Evolutionary conservation across 2,888 invertebrate genomes (phyloP).

Genomic region (Anarsia innoxiella): DNA sequence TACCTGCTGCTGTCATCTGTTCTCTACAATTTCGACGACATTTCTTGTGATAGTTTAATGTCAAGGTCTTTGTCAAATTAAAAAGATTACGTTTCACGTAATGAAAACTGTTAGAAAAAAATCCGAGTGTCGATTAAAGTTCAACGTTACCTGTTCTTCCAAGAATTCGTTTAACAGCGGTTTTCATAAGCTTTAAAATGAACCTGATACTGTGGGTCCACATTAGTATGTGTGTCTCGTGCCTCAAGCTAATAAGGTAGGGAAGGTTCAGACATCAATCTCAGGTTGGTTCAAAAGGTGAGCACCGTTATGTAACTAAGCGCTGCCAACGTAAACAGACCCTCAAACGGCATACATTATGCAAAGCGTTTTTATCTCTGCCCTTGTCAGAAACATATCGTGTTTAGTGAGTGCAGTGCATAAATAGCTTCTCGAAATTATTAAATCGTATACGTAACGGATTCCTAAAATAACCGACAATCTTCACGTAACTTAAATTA

Average conservation of each 20-base stretch:
- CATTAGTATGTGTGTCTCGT: constrained; percentile 24
- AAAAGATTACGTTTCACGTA: too few species aligned
- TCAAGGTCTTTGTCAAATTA: too few species aligned
- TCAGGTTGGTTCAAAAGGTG: constrained; percentile 34
- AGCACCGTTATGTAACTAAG: constrained; percentile 40
- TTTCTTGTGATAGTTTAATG: too few species aligned
- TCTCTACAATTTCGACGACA: not conserved
- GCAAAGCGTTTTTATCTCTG: constrained; percentile 47
- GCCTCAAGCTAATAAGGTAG: constrained; percentile 24
- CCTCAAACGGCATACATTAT: constrained; percentile 44
- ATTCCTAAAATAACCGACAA: too few species aligned
- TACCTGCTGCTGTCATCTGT: constrained; percentile 19
- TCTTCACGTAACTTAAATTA: too few species aligned
- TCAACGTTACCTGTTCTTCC: too few species aligned
- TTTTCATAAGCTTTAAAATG: constrained; percentile 9
- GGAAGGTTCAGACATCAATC: constrained; percentile 29
- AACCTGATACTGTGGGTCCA: not conserved
- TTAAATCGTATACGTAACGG: too few species aligned
- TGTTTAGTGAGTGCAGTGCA: too few species aligned
- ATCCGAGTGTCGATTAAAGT: too few species aligned
- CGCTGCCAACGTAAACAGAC: constrained; percentile 36
- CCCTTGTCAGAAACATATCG: too few species aligned
- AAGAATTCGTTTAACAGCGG: constrained; percentile 1
- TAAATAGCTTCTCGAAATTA: too few species aligned
- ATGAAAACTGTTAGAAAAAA: too few species aligned